Conservation (phyloP, 2,113 vertebrate genomes). For the Panthera uncia region DNA sequence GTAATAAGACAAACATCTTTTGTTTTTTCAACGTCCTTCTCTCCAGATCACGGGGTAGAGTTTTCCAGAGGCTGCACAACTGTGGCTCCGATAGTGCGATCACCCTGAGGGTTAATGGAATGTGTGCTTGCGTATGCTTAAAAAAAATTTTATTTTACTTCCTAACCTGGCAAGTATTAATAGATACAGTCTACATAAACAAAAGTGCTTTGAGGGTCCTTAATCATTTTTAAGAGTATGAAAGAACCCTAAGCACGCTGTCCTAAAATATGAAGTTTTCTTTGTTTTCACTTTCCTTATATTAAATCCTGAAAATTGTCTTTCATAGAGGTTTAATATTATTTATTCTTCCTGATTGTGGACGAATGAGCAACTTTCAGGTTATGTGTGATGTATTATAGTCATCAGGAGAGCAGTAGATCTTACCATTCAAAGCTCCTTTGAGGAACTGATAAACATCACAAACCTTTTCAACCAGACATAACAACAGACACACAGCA, state of each 20-base stretch:
- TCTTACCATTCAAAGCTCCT: neutral
- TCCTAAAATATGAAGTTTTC: neutral
- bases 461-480: neutral
- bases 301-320: neutral
- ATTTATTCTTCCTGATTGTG: neutral
- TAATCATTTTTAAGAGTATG: neutral
- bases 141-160: neutral
- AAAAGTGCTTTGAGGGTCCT: neutral
- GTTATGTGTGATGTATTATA: neutral
- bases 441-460: neutral
- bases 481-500: neutral
- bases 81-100: rapidly evolving
- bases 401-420: neutral
- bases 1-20: neutral
- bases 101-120: too few relatives aligned
- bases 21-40: neutral
- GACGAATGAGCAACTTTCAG: neutral
- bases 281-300: neutral
- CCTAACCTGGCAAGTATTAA: neutral
- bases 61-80: neutral
- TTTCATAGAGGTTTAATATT: neutral
- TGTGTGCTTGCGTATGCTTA: neutral
- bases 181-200: neutral
- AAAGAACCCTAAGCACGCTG: neutral
- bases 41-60: rapidly evolving